Conservation (phyloP, 23 tunicate genomes). For the Botrylloides violaceus region DNA sequence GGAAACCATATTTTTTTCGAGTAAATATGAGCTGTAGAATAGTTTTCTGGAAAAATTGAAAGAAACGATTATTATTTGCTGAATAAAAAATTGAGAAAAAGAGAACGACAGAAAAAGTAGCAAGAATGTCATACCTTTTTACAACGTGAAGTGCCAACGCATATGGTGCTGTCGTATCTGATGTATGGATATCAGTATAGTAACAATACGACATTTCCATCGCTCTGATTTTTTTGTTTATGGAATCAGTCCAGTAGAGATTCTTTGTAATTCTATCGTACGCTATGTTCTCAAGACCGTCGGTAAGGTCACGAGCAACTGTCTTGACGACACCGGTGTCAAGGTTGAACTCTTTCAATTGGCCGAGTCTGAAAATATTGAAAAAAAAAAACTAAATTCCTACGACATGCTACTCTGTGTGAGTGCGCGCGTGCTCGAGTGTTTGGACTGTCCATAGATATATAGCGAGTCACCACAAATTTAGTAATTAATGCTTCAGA, state of each 20-base stretch:
- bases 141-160: constrained; percentile 2
- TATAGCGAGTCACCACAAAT: too few relatives aligned
- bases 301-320: background rate
- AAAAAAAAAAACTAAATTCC: too few relatives aligned
- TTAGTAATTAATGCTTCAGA: too few relatives aligned
- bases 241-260: constrained; percentile 16
- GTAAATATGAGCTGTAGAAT: background rate
- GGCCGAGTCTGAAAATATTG: background rate
- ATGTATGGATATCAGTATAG: constrained; percentile 1
- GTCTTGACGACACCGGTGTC: background rate
- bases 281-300: constrained; percentile 7
- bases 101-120: too few relatives aligned
- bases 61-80: background rate
- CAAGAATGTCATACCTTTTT: constrained; percentile 10
- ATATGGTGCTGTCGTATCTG: constrained; percentile 5
- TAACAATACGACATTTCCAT: background rate
- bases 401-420: too few relatives aligned
- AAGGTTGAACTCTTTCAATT: background rate
- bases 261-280: constrained; percentile 8
- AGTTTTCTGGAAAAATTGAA: background rate
- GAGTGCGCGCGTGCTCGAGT: too few relatives aligned
- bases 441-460: too few relatives aligned
- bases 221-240: background rate
- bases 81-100: background rate
- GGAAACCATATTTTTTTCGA: background rate